A percentile compares a stretch with the other conserved stretches of the same genome.
These are phyloP conservation scores for Aphrocallistes beatrix DNA, from an alignment of 37 sponge, comb jelly and placozoan genomes.

Conservation along the genomic window DNA sequence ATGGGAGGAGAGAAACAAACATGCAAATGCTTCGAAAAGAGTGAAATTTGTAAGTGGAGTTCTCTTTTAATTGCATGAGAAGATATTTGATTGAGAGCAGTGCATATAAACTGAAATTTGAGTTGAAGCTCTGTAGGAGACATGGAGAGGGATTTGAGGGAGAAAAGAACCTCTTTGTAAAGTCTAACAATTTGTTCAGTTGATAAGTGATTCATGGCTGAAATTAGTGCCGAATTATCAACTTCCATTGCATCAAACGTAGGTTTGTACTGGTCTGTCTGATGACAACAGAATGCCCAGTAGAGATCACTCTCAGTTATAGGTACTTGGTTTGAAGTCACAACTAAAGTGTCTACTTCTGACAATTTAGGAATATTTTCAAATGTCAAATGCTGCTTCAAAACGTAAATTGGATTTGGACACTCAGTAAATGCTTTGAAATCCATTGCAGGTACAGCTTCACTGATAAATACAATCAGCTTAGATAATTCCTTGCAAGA, in stretches of 20 bases:
- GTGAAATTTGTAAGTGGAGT: background rate
- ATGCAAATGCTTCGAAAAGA: slow-evolving; percentile 2
- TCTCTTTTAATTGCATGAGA: background rate
- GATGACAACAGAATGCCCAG: background rate
- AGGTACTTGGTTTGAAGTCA: background rate
- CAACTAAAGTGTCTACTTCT: background rate
- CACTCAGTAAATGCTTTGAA: background rate
- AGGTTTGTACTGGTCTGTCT: background rate
- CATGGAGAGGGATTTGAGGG: background rate
- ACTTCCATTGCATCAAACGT: background rate
- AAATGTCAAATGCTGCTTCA: background rate
- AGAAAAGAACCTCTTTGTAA: background rate
- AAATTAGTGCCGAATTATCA: background rate
- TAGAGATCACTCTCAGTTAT: background rate
- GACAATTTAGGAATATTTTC: background rate
- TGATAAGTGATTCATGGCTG: background rate
- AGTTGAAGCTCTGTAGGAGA: background rate
- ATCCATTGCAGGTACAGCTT: background rate
- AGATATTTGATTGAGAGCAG: background rate
- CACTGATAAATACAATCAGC: background rate
- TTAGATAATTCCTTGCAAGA: background rate
- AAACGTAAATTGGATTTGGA: background rate
- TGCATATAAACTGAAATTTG: slow-evolving; percentile 7
- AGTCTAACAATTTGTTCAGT: background rate
- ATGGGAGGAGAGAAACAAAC: background rate